Conservation (phyloP, 1,140 invertebrate species). For the Cydia fagiglandana region DNA sequence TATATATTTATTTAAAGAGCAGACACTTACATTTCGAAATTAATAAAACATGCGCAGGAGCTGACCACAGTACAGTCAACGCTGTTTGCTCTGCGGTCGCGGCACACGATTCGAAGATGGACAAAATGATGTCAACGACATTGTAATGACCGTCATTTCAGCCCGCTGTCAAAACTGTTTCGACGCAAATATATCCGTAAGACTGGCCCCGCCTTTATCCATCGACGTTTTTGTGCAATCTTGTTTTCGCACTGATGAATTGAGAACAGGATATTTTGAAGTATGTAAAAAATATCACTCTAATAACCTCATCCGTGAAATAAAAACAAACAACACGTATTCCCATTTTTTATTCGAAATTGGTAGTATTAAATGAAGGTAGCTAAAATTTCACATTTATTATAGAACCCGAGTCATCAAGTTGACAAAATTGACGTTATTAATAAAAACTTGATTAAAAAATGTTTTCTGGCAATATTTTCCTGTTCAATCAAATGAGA, state of each 20-base stretch:
- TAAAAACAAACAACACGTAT: not conserved
- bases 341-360: not conserved
- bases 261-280: slow-evolving; percentile 50
- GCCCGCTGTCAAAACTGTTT: slow-evolving; percentile 65
- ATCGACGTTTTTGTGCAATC: slow-evolving; percentile 56
- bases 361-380: not conserved
- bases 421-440: not conserved
- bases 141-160: slow-evolving; percentile 67
- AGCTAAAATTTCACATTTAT: slow-evolving; percentile 10
- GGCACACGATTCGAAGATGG: slow-evolving; percentile 49
- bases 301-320: slow-evolving; percentile 5
- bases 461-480: slow-evolving; percentile 1
- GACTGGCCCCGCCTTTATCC: slow-evolving; percentile 44
- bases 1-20: no score
- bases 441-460: not conserved
- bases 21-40: not conserved
- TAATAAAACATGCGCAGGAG: slow-evolving; percentile 46
- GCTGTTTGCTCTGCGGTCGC: slow-evolving; percentile 44
- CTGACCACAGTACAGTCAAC: slow-evolving; percentile 47
- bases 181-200: slow-evolving; percentile 43
- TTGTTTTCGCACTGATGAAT: slow-evolving; percentile 63
- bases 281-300: not conserved
- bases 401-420: not conserved
- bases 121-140: slow-evolving; percentile 72
- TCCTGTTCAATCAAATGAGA: slow-evolving; percentile 5